A percentile compares a stretch with the other conserved stretches of the same genome.
Evolutionary conservation across 2,888 invertebrate species (phyloP).

Genomic region (Dysmachus trigonus): DNA sequence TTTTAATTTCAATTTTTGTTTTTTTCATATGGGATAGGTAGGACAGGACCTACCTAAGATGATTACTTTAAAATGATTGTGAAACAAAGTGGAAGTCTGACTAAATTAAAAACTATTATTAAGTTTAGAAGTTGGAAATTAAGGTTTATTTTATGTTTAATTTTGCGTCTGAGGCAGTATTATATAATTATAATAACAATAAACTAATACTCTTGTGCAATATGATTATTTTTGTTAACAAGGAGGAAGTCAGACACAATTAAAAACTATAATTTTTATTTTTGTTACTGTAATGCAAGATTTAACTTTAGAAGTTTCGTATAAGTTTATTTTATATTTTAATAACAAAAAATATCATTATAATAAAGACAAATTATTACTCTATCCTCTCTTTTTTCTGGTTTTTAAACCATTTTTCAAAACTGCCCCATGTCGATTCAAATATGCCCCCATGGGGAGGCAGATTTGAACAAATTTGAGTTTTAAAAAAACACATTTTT

Average conservation of each 20-base stretch:
- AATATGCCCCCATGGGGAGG: not conserved
- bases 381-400: not conserved
- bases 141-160: not conserved
- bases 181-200: not conserved
- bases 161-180: conserved; percentile 15
- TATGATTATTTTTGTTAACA: not conserved
- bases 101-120: not conserved
- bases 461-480: not conserved
- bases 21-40: not conserved
- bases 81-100: not conserved
- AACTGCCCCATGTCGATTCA: not conserved
- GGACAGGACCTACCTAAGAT: not conserved
- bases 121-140: not conserved
- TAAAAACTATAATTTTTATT: not conserved
- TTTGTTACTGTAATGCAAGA: not conserved
- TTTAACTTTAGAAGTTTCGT: not conserved
- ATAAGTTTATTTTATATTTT: not conserved
- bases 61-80: not conserved
- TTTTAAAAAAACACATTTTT: not conserved
- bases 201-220: not conserved
- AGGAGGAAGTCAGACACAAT: not conserved
- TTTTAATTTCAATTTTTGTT: not conserved
- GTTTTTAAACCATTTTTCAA: not conserved
- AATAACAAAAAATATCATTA: not conserved
- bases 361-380: not conserved